A percentile compares a stretch with the other conserved stretches of the same genome.
phyloP scores from a whole-genome alignment of 2,888 invertebrate genomes.

The Amiota mariae region DNA sequence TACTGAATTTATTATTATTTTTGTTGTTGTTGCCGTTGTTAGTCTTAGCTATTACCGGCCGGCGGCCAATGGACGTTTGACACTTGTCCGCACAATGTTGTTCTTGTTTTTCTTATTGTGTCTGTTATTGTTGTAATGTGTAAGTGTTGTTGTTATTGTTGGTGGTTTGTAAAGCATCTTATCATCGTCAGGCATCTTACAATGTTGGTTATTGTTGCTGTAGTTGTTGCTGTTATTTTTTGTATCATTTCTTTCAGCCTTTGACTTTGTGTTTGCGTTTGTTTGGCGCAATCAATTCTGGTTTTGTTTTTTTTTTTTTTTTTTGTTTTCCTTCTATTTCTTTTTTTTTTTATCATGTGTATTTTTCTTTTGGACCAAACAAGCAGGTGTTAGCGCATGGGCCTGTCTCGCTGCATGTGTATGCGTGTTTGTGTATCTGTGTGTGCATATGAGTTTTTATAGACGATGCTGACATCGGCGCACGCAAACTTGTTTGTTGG shows the following conservation, averaged over 20 bases:
- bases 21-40: background rate
- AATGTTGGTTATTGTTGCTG: background rate
- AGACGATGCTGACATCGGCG: background rate
- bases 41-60: constrained; percentile 1
- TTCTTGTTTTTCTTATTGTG: background rate
- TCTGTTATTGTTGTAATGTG: background rate
- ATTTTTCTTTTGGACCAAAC: background rate
- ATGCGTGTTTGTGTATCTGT: too few relatives aligned
- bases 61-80: background rate
- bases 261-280: constrained; percentile 10
- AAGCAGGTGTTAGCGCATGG: constrained; percentile 20
- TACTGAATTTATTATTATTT: background rate
- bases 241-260: background rate
- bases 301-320: background rate
- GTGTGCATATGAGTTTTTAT: background rate
- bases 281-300: background rate
- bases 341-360: background rate
- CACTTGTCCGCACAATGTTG: constrained; percentile 4
- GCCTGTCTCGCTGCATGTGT: constrained; percentile 25
- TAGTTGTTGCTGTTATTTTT: background rate
- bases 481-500: constrained; percentile 26
- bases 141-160: background rate
- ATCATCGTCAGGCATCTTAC: too few relatives aligned
- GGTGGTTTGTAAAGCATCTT: background rate
- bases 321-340: background rate